Evolutionary conservation across 2,113 vertebrate genomes (phyloP), one percentile per base, ranked within the genome.

Genomic region (Junco hyemalis): DNA sequence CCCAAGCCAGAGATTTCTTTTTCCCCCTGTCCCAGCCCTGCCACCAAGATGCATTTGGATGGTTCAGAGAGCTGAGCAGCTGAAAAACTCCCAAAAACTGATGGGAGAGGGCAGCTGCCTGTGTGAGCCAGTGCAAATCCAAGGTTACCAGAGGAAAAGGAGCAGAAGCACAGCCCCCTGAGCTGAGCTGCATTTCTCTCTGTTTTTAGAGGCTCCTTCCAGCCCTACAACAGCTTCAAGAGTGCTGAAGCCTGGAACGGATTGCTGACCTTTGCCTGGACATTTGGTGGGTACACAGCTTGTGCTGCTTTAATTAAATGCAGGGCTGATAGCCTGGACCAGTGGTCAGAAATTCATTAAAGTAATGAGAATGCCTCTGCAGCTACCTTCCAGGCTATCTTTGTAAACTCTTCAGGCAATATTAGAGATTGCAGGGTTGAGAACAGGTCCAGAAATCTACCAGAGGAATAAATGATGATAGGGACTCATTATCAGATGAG

Each of bases 281-380:
- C 92, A 83, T 90, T 92, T 94, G 92, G 94, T 93, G 80, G 76
- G 88, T 61, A 90, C 88, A 78, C 90, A 95, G 79, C 50, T 86
- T 90, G 86, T 54, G 79, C 79, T 47, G 7, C 88, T 93, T 92
- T 93, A 96, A 94, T 96, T 94, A 96, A 94, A 95, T 86, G 44
- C 42, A 93, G 90, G 88, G 79, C 71, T 90, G 91, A 80, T 90
- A 77, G 92, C 74, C 90, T 86, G 82, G 82, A 95, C 91, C 92
- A 90, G 45, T 92, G 92, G 96, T 96, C 95, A 96, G 90, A 90
- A 96, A 94, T 86, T 94, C 94, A 93, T 94, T 93, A 95, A 94
- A 95, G 88, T 95, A 96, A 96, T 93, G 95, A 96, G 86, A 93
- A 93, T 38, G 50, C 60, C 79, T 94, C 69, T 63, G 90, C 95